Evolutionary conservation across 2,113 vertebrate genomes (phyloP).

Genomic region (Orycteropus afer): DNA sequence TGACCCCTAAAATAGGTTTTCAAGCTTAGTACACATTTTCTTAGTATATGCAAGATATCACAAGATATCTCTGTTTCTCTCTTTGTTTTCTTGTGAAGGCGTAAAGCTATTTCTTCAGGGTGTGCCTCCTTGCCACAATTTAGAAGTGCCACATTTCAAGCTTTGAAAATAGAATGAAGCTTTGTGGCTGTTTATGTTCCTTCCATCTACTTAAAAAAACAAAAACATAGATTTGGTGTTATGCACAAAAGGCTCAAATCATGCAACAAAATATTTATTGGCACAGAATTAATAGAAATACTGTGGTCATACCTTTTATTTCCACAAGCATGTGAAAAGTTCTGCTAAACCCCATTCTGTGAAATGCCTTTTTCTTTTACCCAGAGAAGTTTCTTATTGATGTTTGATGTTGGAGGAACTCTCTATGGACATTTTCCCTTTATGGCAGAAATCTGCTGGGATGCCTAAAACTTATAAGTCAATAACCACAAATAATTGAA

Average conservation of each 20-base stretch:
- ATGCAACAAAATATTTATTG: not conserved
- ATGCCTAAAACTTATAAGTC: not conserved
- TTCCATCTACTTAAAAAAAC: conserved; percentile 34
- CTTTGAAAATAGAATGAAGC: conserved; percentile 59
- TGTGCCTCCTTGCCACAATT: conserved; percentile 65
- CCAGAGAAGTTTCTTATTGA: not conserved
- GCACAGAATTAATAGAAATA: not conserved
- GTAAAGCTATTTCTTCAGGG: conserved; percentile 53
- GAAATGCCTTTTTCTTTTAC: not conserved
- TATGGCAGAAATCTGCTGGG: not conserved
- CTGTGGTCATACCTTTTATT: conserved; percentile 21
- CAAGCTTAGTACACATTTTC: not conserved
- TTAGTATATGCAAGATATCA: not conserved
- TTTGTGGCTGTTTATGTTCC: conserved; percentile 56
- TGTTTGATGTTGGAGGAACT: not conserved
- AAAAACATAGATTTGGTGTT: not conserved
- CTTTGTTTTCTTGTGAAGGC: conserved; percentile 32
- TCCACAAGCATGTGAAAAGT: not conserved
- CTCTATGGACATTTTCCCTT: not conserved
- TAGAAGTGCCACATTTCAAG: conserved; percentile 64
- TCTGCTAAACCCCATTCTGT: not conserved
- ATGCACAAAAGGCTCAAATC: not conserved
- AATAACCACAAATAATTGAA: not conserved
- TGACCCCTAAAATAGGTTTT: not conserved
- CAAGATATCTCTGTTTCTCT: conserved; percentile 44